Evolutionary conservation across 2,888 invertebrate species (phyloP), one percentile per base, ranked within the genome.

Genomic region (Schizaphis graminum): DNA sequence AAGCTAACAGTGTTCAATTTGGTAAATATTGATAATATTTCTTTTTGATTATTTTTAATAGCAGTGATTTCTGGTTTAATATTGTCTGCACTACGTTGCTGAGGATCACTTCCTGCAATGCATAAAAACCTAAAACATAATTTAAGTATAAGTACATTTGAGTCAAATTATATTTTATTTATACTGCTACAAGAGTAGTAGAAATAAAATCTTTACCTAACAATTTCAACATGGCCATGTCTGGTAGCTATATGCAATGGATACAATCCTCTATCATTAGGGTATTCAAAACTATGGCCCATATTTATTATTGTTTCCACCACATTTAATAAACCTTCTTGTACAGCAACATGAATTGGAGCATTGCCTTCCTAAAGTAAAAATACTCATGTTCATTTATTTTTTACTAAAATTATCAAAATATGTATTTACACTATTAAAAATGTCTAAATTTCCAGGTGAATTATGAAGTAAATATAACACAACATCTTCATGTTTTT

Each of bases 61-160:
- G 98, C 98, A 95, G 97, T 97, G 85, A 98, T 97, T 95, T 98
- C 98, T 10, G 98, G 97, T 89, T 97, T 97, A 92, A 98, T 97
- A 92, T 97, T 97, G 95, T 97, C 97, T 95, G 96, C 96, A 95
- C 97, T 97, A 91, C 97, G 96, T 94, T 97, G 96, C 95, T 97
- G 97, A 89, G 97, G 97, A 95, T 97, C 97, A 95, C 97, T 97
- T 86, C 97, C 97, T 94, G 97, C 97, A 95, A 97, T 96, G 95
- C 98, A 97, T 90, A 98, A 96, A 95, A 97, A 97, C 95, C 97
- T 97, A n/a, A 77, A 5, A 44, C 24, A 61, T 16, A 89, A 26
- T 93, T 89, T n/a, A 89, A 92, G n/a, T 67, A 16, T 53, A 53
- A 16, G 53, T 53, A 44, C 56, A 0, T 7, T 77, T 35, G 21